phyloP scores from a whole-genome alignment of 2,888 invertebrate genomes.

The Strigamia transsilvanica region DNA sequence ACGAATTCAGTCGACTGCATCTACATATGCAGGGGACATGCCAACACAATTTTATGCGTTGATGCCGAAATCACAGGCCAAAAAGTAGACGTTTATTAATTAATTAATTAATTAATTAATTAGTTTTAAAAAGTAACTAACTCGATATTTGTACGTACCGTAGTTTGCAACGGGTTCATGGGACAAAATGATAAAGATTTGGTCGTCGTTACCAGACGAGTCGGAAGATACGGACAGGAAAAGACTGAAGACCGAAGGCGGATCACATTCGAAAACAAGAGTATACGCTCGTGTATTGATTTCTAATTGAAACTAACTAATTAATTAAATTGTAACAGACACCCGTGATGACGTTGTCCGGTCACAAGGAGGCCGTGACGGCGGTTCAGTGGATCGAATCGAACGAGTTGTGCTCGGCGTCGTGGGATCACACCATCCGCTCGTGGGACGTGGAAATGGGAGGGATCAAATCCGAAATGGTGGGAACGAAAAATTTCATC shows the following conservation, averaged over 20 bases:
- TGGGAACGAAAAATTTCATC: slow-evolving; percentile 90
- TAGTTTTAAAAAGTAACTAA: too few species aligned
- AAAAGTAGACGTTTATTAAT: slow-evolving; percentile 59
- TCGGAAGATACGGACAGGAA: slow-evolving; percentile 60
- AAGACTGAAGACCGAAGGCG: slow-evolving; percentile 58
- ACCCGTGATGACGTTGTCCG: slow-evolving; percentile 85
- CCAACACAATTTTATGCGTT: slow-evolving; percentile 88
- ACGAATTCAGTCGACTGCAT: slow-evolving; percentile 80
- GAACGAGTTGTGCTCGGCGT: slow-evolving; percentile 80
- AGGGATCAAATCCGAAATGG: slow-evolving; percentile 81
- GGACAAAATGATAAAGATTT: slow-evolving; percentile 91
- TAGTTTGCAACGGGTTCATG: slow-evolving; percentile 85
- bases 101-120: too few species aligned
- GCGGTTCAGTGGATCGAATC: slow-evolving; percentile 83
- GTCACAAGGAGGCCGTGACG: slow-evolving; percentile 91
- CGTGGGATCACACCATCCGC: slow-evolving; percentile 95
- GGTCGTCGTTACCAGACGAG: slow-evolving; percentile 71
- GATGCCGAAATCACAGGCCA: slow-evolving; percentile 74
- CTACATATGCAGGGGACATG: slow-evolving; percentile 87
- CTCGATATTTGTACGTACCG: too few species aligned
- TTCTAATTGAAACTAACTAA: too few species aligned
- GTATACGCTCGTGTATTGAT: too few species aligned
- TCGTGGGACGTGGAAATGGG: slow-evolving; percentile 92
- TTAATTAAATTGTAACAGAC: slow-evolving; percentile 64
- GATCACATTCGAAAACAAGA: slow-evolving; percentile 57